Evolutionary conservation across 1,140 invertebrate species (phyloP), one percentile per base, ranked within the genome.

Genomic region (Pseudomyrmex cubaensis): DNA sequence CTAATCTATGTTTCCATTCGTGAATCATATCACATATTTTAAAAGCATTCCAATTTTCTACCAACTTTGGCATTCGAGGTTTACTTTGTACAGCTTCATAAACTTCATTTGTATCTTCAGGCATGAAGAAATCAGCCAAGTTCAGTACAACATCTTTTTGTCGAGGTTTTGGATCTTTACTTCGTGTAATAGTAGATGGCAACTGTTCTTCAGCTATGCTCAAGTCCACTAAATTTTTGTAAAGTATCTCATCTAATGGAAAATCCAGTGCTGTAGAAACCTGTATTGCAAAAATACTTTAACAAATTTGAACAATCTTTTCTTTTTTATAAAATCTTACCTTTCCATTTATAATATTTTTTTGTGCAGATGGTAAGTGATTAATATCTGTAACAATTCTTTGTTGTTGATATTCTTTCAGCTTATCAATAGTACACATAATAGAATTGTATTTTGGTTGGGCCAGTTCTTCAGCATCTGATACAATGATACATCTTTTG

Each of bases 401-500:
- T 75, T 92, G 88, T 15, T 90, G 85, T 13, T 91, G 75, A 3
- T 89, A 66, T 77, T 92, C 72, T 9, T 90, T 87, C 9, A 94
- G 83, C 74, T 92, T 92, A 72, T 90, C 90, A 17, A 94, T 91
- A 5, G 90, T 92, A 48, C 72, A 84, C 22, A 90, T 82, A 22
- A 92, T 92, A 8, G 93, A 93, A 87, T 94, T 94, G 52, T 92
- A 93, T 67, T 93, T 90, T 7, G 92, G 92, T 35, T 84, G 84
- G 12, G 56, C 57, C 8, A 94, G 72, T 85, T 85, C 85, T 50
- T 88, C 72, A 35, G 64, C 8, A 73, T 80, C 59, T 35, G 20
- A 2, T 50, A 67, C 69, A 13, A 15, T 2, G 5, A 17, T 52
- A 62, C 2, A 2, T 46, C 8, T 74, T 57, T 86, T 50, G 62